Percentiles rank a stretch among this genome's conserved stretches.
phyloP scores from a whole-genome alignment of 2,888 invertebrate species.

The Brachylomia viminalis region DNA sequence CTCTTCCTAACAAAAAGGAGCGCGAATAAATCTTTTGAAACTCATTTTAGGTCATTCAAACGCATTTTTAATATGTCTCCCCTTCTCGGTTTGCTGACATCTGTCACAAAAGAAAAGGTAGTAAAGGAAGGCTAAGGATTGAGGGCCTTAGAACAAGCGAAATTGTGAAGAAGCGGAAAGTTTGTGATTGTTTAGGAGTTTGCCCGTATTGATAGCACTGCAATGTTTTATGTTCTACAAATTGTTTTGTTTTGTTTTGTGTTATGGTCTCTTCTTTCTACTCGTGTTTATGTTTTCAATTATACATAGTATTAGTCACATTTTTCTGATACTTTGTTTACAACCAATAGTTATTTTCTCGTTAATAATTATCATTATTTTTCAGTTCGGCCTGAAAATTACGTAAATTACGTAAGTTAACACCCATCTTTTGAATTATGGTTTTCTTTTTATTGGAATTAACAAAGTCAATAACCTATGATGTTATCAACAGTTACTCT shows the following conservation, averaged over 20 bases:
- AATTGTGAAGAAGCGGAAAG: slow-evolving; percentile 25
- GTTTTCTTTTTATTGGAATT: not conserved
- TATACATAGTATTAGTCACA: not conserved
- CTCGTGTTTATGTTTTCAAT: not conserved
- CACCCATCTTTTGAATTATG: not conserved
- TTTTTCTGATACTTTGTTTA: not conserved
- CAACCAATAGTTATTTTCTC: not conserved
- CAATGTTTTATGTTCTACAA: slow-evolving; percentile 5
- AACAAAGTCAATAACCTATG: not conserved
- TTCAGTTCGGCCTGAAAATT: no score
- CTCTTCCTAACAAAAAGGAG: slow-evolving; percentile 56
- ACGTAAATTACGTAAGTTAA: no score
- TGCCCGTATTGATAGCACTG: not conserved
- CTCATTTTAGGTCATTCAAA: slow-evolving; percentile 78
- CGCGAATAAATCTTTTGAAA: slow-evolving; percentile 65
- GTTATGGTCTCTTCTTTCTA: not conserved
- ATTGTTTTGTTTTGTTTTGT: not conserved
- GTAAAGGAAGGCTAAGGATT: slow-evolving; percentile 68
- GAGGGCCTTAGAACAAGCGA: slow-evolving; percentile 64
- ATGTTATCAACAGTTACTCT: no score
- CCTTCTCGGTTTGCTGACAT: slow-evolving; percentile 79
- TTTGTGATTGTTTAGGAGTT: not conserved
- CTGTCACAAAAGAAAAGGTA: slow-evolving; percentile 81
- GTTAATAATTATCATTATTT: not conserved
- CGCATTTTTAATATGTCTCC: slow-evolving; percentile 82